Conservation (phyloP, 2,888 invertebrate genomes). For the Trachelus stipa region DNA sequence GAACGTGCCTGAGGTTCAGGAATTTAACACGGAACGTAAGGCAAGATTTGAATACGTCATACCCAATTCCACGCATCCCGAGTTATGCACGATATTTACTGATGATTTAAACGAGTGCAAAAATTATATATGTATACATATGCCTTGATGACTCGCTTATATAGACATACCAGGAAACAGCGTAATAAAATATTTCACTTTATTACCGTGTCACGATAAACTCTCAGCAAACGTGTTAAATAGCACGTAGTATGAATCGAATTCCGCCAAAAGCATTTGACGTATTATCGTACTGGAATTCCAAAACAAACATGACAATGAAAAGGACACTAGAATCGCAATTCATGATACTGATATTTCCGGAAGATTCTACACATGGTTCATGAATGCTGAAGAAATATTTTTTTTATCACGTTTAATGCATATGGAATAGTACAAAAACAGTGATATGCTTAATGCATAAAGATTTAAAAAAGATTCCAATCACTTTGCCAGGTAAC, state of each 20-base stretch:
- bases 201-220: not conserved
- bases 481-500: too few species aligned
- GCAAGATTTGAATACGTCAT: too few species aligned
- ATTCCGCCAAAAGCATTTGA: not conserved
- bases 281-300: not conserved
- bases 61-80: too few species aligned
- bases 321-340: not conserved
- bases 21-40: too few species aligned
- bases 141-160: not conserved
- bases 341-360: not conserved
- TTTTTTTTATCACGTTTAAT: not conserved
- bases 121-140: too few species aligned
- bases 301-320: not conserved
- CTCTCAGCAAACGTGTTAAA: not conserved
- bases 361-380: not conserved
- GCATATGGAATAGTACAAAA: not conserved
- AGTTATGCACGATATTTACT: too few species aligned
- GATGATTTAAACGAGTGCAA: too few species aligned
- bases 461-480: too few species aligned
- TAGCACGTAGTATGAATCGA: not conserved
- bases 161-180: not conserved
- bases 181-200: not conserved
- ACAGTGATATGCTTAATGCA: not conserved
- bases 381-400: not conserved
- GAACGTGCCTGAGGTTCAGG: too few species aligned